Evolutionary conservation across 2,113 vertebrate genomes (phyloP).

Genomic region (Alosa alosa): DNA sequence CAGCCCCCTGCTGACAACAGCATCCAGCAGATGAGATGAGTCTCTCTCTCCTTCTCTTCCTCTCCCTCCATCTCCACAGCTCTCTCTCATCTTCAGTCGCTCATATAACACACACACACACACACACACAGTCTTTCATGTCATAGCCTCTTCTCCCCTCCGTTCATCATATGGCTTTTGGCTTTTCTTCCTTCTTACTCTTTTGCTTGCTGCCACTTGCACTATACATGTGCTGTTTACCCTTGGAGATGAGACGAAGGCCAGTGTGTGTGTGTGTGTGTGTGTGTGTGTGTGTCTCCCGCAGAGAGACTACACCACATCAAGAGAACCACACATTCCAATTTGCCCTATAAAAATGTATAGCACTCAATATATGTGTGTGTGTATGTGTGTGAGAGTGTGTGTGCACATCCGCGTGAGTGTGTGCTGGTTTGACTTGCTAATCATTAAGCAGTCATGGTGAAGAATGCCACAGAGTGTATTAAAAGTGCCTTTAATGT

Average conservation of each 20-base stretch:
- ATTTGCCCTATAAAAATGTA: conserved; percentile 3
- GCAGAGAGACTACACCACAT: not conserved
- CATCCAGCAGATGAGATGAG: not conserved
- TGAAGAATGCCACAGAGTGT: not conserved
- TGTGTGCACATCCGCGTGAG: no score
- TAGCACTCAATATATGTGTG: not conserved
- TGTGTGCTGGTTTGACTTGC: not conserved
- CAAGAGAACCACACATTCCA: conserved; percentile 5
- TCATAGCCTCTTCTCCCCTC: not conserved
- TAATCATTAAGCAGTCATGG: conserved; percentile 4
- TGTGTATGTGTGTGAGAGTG: not conserved
- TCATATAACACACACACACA: not conserved
- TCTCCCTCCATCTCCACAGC: not conserved
- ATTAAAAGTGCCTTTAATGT: not conserved
- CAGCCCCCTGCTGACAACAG: not conserved
- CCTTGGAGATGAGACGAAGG: not conserved
- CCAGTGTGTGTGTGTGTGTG: no score
- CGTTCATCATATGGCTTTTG: not conserved
- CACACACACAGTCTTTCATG: not conserved
- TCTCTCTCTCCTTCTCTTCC: not conserved
- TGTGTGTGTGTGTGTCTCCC: not conserved
- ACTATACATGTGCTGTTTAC: not conserved
- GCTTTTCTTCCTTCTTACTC: not conserved
- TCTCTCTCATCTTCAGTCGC: not conserved
- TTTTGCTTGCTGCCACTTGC: not conserved